Evolutionary conservation across 1,140 invertebrate genomes (phyloP), one percentile per base, ranked within the genome.

Genomic region (Ctenoplectra terminalis): DNA sequence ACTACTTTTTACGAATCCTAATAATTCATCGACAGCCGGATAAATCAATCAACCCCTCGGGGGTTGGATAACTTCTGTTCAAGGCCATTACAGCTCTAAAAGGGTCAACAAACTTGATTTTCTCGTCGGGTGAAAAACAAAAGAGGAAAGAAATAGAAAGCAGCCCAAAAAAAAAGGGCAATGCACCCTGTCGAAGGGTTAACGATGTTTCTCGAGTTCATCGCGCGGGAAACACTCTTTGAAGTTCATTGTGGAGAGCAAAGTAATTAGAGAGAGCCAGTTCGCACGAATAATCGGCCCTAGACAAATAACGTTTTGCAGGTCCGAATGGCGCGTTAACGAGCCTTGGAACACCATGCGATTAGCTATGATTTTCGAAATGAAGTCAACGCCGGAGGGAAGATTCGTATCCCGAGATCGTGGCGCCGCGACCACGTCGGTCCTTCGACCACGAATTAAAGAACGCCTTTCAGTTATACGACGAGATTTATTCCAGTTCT

Each of bases 331-430:
- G 54, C 31, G 40, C 52, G 64, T 70, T 78, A 78, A 79, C 76
- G 67, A 60, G 66, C 56, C 11, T 7, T 15, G 0, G 31, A n/a
- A 11, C 31, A 34, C 15, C 26, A 9, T 17, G 13, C 11, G 40
- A 80, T 74, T 74, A 63, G 48, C 56, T 43, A 80, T 43, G 29
- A 72, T 56, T 48, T 78, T 63, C 54, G n/a, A 69, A 73, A 82
- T 76, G 23, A 67, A 66, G 76, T 64, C 60, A 56, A 77, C 20
- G 58, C 63, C 43, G 37, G 43, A 15, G 43, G 40, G 48, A 67
- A 85, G 77, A 84, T 84, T 43, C 56, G 23, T 79, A 85, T 81
- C 82, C 1, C 2, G 40, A 46, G 56, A 67, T 2, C 37, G 17
- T 46, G 58, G 40, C 37, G 71, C 9, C 43, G 1, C 1, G 9